These are phyloP conservation scores for Ectobius pallidus DNA, from an alignment of 2,888 invertebrate species.

Conservation along the genomic window DNA sequence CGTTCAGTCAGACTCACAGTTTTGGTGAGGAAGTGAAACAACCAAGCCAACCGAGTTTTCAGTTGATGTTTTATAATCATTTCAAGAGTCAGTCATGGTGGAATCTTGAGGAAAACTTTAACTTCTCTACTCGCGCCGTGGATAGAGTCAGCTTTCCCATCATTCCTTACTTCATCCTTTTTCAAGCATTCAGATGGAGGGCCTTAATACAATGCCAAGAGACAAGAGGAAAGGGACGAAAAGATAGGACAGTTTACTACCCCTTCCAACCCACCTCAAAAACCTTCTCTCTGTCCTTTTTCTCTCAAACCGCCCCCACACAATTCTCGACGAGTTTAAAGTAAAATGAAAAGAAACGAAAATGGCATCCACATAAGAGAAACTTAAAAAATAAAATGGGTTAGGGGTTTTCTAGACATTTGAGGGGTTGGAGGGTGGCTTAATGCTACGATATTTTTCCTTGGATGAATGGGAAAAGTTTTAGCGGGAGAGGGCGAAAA, in stretches of 20 bases:
- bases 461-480: constrained; percentile 24
- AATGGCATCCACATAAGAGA: constrained; percentile 25
- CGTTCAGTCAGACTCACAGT: too few species aligned
- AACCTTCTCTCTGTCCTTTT: not conserved
- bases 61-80: constrained; percentile 8
- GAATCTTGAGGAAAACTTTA: constrained; percentile 10
- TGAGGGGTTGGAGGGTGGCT: not conserved
- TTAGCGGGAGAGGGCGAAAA: not conserved
- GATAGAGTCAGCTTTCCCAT: not conserved
- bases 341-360: constrained; percentile 33
- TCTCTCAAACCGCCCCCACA: not conserved
- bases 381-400: constrained; percentile 18
- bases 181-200: not conserved
- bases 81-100: constrained; percentile 4
- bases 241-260: constrained; percentile 21
- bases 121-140: not conserved
- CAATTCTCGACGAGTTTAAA: constrained; percentile 27
- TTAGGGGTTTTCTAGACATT: not conserved
- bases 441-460: constrained; percentile 17
- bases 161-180: not conserved
- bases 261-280: not conserved
- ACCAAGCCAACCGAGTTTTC: not conserved
- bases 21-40: too few species aligned
- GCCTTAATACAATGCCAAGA: constrained; percentile 11
- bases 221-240: constrained; percentile 5